phyloP scores from a whole-genome alignment of 30 jellyfish, hydroid and myxozoan species.

The Turritopsis dohrnii region DNA sequence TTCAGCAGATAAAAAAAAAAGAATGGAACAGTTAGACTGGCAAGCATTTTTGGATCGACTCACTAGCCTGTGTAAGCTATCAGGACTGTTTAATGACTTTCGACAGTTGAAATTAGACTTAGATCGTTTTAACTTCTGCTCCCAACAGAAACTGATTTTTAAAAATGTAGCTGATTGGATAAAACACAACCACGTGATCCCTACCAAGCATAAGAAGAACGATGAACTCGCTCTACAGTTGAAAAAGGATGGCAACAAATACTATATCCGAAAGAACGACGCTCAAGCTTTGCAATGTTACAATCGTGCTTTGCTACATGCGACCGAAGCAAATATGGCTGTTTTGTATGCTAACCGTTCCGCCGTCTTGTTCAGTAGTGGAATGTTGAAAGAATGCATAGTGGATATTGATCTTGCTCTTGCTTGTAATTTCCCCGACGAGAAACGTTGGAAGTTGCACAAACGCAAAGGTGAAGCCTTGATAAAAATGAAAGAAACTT shows the following conservation, averaged over 20 bases:
- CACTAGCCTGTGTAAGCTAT: not conserved
- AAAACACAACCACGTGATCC: not conserved
- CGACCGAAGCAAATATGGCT: conserved; percentile 22
- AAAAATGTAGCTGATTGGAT: conserved; percentile 13
- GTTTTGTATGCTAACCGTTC: conserved; percentile 83
- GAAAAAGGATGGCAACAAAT: conserved; percentile 50
- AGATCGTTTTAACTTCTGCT: conserved; percentile 11
- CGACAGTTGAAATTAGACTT: not conserved
- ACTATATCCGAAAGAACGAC: conserved; percentile 34
- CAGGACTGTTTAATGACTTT: conserved; percentile 7
- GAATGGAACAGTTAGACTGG: conserved; percentile 33
- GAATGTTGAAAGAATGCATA: conserved; percentile 41
- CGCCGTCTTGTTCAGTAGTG: conserved; percentile 57
- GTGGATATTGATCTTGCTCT: conserved; percentile 61
- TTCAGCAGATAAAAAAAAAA: not conserved
- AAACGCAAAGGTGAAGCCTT: conserved; percentile 35
- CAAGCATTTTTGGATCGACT: conserved; percentile 16
- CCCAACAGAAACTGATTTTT: not conserved
- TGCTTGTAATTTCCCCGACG: conserved; percentile 32
- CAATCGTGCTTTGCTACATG: conserved; percentile 40
- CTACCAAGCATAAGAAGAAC: conserved; percentile 11
- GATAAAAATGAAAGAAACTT: not conserved
- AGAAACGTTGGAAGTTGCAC: conserved; percentile 25
- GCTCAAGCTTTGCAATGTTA: conserved; percentile 56
- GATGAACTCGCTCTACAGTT: conserved; percentile 21